phyloP scores from a whole-genome alignment of 2,888 invertebrate genomes.

The Sarcophaga carnaria region DNA sequence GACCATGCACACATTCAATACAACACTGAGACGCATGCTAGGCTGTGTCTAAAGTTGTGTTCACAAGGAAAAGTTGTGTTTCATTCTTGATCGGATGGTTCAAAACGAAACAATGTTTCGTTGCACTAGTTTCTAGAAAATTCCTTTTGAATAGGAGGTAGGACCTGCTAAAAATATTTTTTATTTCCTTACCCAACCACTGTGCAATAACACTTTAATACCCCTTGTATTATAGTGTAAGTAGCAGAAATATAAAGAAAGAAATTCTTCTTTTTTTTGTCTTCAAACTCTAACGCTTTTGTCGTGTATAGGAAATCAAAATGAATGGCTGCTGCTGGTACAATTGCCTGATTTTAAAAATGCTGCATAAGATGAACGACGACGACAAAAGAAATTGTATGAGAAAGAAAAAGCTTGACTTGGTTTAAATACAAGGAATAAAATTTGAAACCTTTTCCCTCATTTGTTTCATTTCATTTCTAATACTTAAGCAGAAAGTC shows the following conservation, averaged over 20 bases:
- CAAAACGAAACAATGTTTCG: too few species aligned
- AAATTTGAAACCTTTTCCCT: conserved; percentile 35
- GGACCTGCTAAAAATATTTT: background rate
- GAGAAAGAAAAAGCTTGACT: conserved; percentile 27
- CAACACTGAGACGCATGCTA: too few species aligned
- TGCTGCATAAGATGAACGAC: conserved; percentile 13
- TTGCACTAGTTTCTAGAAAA: too few species aligned
- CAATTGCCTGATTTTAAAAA: conserved; percentile 60
- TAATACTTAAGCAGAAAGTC: background rate
- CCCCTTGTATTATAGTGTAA: conserved; percentile 38
- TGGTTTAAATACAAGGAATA: conserved; percentile 22
- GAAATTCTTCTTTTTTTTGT: background rate
- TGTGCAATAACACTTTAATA: conserved; percentile 48
- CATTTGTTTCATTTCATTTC: background rate
- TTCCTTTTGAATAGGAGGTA: too few species aligned
- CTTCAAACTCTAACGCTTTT: background rate
- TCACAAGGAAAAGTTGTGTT: too few species aligned
- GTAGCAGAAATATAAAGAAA: conserved; percentile 47
- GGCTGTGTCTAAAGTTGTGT: too few species aligned
- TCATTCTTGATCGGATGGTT: too few species aligned
- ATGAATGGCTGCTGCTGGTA: conserved; percentile 33
- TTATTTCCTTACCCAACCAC: background rate
- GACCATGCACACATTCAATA: too few species aligned
- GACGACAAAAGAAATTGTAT: background rate
- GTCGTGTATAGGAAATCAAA: conserved; percentile 27